Base-by-base conservation (phyloP, 2,797 vertebrate species). In the Pygocentrus nattereri region DNA sequence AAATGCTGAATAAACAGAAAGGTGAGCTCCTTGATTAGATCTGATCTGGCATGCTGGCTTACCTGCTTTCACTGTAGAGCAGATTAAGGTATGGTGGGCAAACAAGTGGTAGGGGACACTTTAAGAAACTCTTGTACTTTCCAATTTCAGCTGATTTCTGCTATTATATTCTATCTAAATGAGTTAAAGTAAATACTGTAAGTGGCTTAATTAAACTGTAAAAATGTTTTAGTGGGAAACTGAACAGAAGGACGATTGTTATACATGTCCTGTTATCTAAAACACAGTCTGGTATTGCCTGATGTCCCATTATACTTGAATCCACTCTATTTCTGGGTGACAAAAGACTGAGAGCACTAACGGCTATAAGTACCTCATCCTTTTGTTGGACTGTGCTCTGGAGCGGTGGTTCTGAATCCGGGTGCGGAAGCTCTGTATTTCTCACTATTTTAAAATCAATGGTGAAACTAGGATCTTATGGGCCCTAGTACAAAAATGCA, bases 11-110 rank as follows among this genome's bases (percentile, higher is more conserved):
- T 2, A 58, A 41, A 27, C 50, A 74, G 27, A 23, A 74, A 74
- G 69, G 27, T n/a, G 30, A 73, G 50, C 18, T 54, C 18, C n/a
- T 31, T 41, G 72, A 59, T 59, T 41, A 70, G 68, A 70, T 50
- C 41, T 49, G 68, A 47, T 49, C n/a, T 49, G 27, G 2, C 68
- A 70, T 70, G 68, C 5, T 49, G 44, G 44, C 12, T 47, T 6
- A 47, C 68, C 25, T 49, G 15, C 38, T 49, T 49, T 49, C n/a
- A 69, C 10, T 21, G 3, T 12, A 25, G n/a, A 41, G 38, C 19
- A 12, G 61, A 34, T 3, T 67, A n/a, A n/a, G n/a, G n/a, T 31
- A 21, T 19, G 34, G 31, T 30, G 59, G 25, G 7, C n/a, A 25
- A 31, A 18, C 15, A 31, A 30, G 34, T 41, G 4, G 13, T 21